Percentiles rank a stretch among this genome's conserved stretches.
These are phyloP conservation scores for Anolis carolinensis DNA, from an alignment of 2,113 vertebrate species.

Conservation along the genomic window DNA sequence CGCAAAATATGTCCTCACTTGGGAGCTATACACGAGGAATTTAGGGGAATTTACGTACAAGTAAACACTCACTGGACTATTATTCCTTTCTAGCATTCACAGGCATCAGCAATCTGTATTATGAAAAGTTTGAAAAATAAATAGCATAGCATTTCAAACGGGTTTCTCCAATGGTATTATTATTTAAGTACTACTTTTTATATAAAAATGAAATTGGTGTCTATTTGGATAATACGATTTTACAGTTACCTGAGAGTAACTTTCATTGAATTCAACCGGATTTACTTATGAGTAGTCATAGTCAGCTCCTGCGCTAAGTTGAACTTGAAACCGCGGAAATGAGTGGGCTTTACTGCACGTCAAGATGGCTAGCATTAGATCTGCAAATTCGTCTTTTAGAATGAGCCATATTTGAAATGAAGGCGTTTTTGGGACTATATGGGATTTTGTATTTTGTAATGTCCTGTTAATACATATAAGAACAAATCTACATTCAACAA, in stretches of 20 bases:
- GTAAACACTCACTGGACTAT: not conserved
- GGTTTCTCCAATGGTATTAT: not conserved
- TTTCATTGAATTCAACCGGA: too few relatives aligned
- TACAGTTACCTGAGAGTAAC: not conserved
- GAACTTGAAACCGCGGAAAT: not conserved
- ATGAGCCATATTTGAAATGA: constrained; percentile 56
- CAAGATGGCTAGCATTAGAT: not conserved
- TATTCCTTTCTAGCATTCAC: not conserved
- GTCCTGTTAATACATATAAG: not conserved
- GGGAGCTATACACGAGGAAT: not conserved
- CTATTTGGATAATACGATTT: too few relatives aligned
- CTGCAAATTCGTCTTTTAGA: constrained; percentile 58
- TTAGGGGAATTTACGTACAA: not conserved
- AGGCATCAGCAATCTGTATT: not conserved
- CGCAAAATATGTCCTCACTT: not conserved
- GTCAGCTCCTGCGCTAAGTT: not conserved
- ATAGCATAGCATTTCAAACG: not conserved
- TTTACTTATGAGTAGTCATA: not conserved
- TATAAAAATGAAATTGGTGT: too few relatives aligned
- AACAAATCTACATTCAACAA: not conserved
- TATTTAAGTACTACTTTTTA: constrained; percentile 56
- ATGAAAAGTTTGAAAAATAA: not conserved
- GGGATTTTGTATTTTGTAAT: not conserved
- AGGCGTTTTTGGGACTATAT: constrained; percentile 16
- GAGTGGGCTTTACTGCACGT: not conserved